phyloP scores from a whole-genome alignment of 2,888 invertebrate species.

The Bembecia ichneumoniformis region DNA sequence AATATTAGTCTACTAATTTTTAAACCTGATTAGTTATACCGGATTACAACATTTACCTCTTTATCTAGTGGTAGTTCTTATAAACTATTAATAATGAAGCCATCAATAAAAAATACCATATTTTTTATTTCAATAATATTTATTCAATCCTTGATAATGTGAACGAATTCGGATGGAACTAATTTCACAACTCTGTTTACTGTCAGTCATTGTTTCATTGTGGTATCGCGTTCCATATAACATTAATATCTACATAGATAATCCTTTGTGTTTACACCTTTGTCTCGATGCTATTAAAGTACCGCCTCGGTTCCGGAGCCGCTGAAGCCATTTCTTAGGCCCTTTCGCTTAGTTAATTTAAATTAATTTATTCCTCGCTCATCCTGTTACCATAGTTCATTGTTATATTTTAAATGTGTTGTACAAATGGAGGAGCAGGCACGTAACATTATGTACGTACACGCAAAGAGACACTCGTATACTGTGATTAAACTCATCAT shows the following conservation, averaged over 20 bases:
- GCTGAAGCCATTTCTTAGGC: slow-evolving; percentile 49
- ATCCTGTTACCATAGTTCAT: slow-evolving; percentile 41
- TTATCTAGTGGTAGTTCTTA: too few relatives aligned
- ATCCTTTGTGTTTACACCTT: slow-evolving; percentile 50
- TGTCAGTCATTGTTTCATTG: slow-evolving; percentile 23
- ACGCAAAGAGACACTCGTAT: neutral
- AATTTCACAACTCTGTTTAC: slow-evolving; percentile 5
- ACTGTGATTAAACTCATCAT: neutral
- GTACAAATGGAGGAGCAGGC: neutral
- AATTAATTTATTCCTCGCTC: slow-evolving; percentile 58
- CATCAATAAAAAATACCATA: too few relatives aligned
- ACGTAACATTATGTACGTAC: neutral
- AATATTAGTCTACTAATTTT: too few relatives aligned
- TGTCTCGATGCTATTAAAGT: slow-evolving; percentile 53
- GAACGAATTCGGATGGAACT: neutral
- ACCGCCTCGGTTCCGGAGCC: slow-evolving; percentile 50
- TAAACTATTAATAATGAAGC: too few relatives aligned
- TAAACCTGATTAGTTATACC: too few relatives aligned
- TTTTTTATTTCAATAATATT: too few relatives aligned
- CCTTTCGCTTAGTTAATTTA: slow-evolving; percentile 60
- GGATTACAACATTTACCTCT: too few relatives aligned
- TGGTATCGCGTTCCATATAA: slow-evolving; percentile 23
- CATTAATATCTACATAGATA: slow-evolving; percentile 28
- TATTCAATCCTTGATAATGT: neutral
- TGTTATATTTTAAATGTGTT: slow-evolving; percentile 17